Evolutionary conservation across 2,797 vertebrate species (phyloP), one percentile per base, ranked within the genome.

Genomic region (Oreortyx pictus): DNA sequence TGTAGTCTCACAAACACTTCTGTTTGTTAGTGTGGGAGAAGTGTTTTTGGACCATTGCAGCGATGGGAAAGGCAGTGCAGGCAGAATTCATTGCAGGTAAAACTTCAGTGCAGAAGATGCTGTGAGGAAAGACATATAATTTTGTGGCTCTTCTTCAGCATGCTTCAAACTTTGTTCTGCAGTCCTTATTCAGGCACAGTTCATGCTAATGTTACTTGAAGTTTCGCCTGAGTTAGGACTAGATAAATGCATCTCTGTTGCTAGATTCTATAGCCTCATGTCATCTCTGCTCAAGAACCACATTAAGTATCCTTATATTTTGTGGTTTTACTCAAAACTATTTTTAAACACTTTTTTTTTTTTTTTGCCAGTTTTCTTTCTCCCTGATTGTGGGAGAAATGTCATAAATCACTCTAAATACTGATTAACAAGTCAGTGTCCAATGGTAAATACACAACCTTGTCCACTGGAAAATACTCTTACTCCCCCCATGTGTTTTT

Each of bases 11-110:
- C 57, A 60, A 90, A 75, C 31, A 59, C 67, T 88, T 94, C 44
- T 80, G 88, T 86, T 89, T 67, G 9, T 84, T 88, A 14, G 16
- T 37, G 68, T 82, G 73, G 54, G 86, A 62, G 76, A 90, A 93
- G 77, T 67, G 29, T 59, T 95, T 91, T 39, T 31, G 52, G 19
- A n/a, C 74, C 49, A 90, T 91, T 87, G 80, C 81, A 93, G 61
- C 80, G 78, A 59, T 91, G 88, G 93, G 89, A 95, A 92, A 95
- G 77, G 87, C 95, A 89, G 62, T 62, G 31, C n/a, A 67, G 44
- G 57, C 52, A 84, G 91, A 86, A 84, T 75, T 71, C 46, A 65
- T 65, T 33, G n/a, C 65, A n/a, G 25, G 50, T 94, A 62, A 86
- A 81, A 77, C 43, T 92, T 67, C 91, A 77, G 77, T 88, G 52